phyloP scores from a whole-genome alignment of 2,113 vertebrate species.

The Redunca redunca region DNA sequence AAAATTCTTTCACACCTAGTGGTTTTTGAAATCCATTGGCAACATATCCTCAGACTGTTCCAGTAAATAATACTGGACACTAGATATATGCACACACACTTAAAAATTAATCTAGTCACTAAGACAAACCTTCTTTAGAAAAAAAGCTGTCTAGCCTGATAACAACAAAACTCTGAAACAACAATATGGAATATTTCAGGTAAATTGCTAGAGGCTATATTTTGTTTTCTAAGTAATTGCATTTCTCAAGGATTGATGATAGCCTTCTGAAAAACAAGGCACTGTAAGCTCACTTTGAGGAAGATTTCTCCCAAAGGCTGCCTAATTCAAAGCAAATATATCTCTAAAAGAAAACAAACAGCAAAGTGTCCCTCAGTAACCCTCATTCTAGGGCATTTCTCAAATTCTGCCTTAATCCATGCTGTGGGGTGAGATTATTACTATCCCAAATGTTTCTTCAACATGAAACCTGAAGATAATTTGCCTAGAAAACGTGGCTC shows the following conservation, averaged over 20 bases:
- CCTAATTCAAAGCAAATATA: constrained; percentile 16
- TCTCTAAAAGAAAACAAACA: constrained; percentile 35
- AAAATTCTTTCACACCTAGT: not conserved
- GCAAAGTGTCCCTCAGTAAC: not conserved
- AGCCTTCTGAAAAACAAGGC: constrained; percentile 50
- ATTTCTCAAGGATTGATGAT: constrained; percentile 65
- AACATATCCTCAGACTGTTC: not conserved
- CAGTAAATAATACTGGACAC: constrained; percentile 15
- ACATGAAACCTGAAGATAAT: constrained; percentile 61
- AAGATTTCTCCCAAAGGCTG: constrained; percentile 28
- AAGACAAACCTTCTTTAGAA: constrained; percentile 32
- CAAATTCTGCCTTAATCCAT: not conserved
- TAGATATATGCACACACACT: not conserved
- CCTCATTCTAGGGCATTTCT: not conserved
- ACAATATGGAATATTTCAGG: constrained; percentile 51
- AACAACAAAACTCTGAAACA: constrained; percentile 23
- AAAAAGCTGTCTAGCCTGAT: constrained; percentile 35
- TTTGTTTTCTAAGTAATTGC: constrained; percentile 64
- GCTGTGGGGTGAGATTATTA: not conserved
- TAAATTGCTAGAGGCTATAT: constrained; percentile 59
- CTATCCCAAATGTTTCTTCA: constrained; percentile 51
- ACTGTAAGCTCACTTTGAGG: constrained; percentile 5
- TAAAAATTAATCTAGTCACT: constrained; percentile 43
- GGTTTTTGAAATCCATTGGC: not conserved
- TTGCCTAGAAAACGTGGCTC: constrained; percentile 63